phyloP scores from a whole-genome alignment of 1,140 invertebrate genomes.

The Chironomus striatipennis region DNA sequence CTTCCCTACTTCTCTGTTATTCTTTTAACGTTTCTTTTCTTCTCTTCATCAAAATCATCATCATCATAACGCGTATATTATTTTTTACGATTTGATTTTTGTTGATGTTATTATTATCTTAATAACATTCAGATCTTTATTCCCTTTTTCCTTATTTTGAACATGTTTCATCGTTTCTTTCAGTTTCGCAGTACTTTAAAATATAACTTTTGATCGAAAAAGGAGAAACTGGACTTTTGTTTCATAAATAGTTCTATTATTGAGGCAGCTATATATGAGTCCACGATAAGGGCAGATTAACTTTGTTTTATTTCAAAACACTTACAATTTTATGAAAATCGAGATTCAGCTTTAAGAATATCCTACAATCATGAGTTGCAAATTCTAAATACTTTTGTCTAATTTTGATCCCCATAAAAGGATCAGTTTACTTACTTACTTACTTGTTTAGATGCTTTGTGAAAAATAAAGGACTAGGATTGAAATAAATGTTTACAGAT shows the following conservation, averaged over 20 bases:
- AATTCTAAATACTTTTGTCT: too few relatives aligned
- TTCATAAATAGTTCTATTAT: not conserved
- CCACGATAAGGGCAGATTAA: too few relatives aligned
- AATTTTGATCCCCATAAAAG: too few relatives aligned
- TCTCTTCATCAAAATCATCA: too few relatives aligned
- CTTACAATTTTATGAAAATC: too few relatives aligned
- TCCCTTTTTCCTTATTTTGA: not conserved
- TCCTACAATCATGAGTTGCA: too few relatives aligned
- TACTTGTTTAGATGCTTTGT: not conserved
- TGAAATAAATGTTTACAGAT: too few relatives aligned
- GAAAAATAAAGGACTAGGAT: too few relatives aligned
- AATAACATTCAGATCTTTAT: slow-evolving; percentile 23
- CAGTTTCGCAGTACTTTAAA: not conserved
- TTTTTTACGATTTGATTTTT: slow-evolving; percentile 16
- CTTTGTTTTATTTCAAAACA: too few relatives aligned
- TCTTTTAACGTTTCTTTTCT: too few relatives aligned
- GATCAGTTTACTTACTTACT: not conserved
- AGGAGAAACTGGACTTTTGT: not conserved
- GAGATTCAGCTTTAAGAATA: too few relatives aligned
- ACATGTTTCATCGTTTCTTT: not conserved
- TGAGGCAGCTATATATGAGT: not conserved
- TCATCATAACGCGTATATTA: not conserved
- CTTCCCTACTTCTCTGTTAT: not conserved
- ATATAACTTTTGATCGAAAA: not conserved
- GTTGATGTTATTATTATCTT: slow-evolving; percentile 24